Evolutionary conservation across 2,888 invertebrate genomes (phyloP), one percentile per base, ranked within the genome.

Genomic region (Agrochola lota): DNA sequence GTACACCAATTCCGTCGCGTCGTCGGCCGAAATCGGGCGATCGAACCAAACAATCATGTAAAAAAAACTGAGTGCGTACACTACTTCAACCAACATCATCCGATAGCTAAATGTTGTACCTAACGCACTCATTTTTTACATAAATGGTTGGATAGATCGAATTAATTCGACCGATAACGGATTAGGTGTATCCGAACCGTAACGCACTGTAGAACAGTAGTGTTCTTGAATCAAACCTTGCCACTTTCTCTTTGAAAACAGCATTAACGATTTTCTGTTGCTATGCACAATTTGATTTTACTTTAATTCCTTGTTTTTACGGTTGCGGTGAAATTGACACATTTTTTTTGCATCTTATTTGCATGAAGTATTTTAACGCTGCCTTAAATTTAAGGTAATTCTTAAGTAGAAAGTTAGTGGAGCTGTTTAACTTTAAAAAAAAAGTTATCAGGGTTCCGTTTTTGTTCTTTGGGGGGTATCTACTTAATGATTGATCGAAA

Each of bases 401-500:
- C 70, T 72, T 81, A 91, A 92, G 91, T 91, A 86, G 86, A 88
- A 92, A 93, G 92, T 91, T 88, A 63, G 86, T 88, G 74, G 63
- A 85, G 80, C 80, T 62, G 80, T 82, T 85, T 89, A 20, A 46
- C 11, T 60, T 26, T 17, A 43, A 64, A 40, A 64, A 40, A 40
- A 52, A 66, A 64, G n/a, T 46, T 60, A 2, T 49, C 55, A 49
- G 55, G 83, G 83, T 52, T 60, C 78, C 77, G 26, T 52, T 23
- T 40, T 59, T 30, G 15, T 15, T 46, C 26, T 35, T 23, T 43
- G 35, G 3, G 7, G 5, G 15, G 6, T 23, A 7, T 4, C 46
- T 52, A 12, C 23, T 43, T 63, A 55, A 55, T 46, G 7, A 49
- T 63, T 40, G 23, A 46, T 35, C 8, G 46, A 46, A 71, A 57